Evolutionary conservation across 2,113 vertebrate species (phyloP).

Genomic region (Apteryx mantelli): DNA sequence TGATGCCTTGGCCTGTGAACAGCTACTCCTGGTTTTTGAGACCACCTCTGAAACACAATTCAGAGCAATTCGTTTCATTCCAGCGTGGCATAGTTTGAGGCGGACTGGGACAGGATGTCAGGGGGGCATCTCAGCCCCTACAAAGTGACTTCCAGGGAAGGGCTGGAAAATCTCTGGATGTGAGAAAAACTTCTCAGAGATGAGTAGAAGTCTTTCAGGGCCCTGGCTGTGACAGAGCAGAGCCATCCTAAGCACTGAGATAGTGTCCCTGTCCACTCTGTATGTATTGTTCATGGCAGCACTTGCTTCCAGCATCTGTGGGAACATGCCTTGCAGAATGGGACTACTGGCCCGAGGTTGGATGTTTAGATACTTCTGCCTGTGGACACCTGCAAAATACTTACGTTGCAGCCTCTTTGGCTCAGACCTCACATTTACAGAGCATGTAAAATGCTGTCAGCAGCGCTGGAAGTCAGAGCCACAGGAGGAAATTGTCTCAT

Average conservation of each 20-base stretch:
- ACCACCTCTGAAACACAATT: neutral
- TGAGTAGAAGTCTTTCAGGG: too few relatives aligned
- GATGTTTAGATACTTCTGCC: neutral
- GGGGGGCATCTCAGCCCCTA: too few relatives aligned
- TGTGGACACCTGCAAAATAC: neutral
- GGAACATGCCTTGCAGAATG: neutral
- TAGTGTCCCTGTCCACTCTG: neutral
- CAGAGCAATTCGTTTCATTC: too few relatives aligned
- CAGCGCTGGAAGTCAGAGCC: neutral
- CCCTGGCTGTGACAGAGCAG: too few relatives aligned
- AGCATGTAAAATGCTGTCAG: neutral
- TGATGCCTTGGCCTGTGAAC: neutral
- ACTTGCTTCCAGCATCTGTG: rapidly evolving
- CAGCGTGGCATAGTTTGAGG: too few relatives aligned
- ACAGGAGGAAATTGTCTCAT: neutral
- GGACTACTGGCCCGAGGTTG: neutral
- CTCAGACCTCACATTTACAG: rapidly evolving
- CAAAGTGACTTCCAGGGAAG: too few relatives aligned
- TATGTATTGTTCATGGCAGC: rapidly evolving
- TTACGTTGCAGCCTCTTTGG: neutral
- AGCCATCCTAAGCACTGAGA: neutral
- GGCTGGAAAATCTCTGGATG: too few relatives aligned
- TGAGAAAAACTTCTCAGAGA: too few relatives aligned
- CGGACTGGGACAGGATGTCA: too few relatives aligned
- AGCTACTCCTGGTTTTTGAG: neutral